phyloP scores from a whole-genome alignment of 2,888 invertebrate species.

The Trisateles emortualis region DNA sequence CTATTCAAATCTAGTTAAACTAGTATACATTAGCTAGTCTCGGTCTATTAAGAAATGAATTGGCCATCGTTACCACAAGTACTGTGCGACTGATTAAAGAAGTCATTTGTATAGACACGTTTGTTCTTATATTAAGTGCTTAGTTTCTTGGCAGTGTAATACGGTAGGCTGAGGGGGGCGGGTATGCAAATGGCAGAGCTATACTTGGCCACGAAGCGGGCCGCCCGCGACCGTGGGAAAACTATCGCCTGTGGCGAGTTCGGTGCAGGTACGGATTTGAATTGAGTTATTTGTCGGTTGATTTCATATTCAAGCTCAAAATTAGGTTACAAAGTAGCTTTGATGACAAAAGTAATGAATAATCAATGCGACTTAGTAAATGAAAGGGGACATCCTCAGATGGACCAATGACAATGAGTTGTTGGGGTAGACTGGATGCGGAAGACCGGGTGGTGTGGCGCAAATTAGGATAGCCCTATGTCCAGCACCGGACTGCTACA shows the following conservation, averaged over 20 bases:
- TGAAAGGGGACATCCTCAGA: no score
- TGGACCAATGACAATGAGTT: no score
- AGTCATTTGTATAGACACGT: conserved; percentile 38
- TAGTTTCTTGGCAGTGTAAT: conserved; percentile 70
- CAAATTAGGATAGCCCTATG: no score
- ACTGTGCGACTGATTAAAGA: conserved; percentile 52
- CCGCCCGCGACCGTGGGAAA: conserved; percentile 85
- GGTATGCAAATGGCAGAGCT: conserved; percentile 85
- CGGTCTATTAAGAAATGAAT: conserved; percentile 69
- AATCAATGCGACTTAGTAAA: no score
- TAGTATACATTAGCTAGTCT: conserved; percentile 55
- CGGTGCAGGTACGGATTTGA: conserved; percentile 66
- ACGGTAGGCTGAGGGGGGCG: conserved; percentile 77
- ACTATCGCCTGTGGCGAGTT: conserved; percentile 86
- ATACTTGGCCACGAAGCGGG: conserved; percentile 80
- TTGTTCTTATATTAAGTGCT: conserved; percentile 33
- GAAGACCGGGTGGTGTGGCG: no score
- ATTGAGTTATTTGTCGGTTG: conserved; percentile 33
- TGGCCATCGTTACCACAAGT: conserved; percentile 55
- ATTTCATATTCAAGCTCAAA: no score
- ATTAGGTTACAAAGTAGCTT: no score
- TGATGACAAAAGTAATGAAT: no score
- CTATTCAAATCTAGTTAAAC: conserved; percentile 62
- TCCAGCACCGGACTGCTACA: no score
- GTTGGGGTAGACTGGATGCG: no score